Evolutionary conservation across 2,888 invertebrate species (phyloP), one percentile per base, ranked within the genome.

Genomic region (Catocala sponsa): DNA sequence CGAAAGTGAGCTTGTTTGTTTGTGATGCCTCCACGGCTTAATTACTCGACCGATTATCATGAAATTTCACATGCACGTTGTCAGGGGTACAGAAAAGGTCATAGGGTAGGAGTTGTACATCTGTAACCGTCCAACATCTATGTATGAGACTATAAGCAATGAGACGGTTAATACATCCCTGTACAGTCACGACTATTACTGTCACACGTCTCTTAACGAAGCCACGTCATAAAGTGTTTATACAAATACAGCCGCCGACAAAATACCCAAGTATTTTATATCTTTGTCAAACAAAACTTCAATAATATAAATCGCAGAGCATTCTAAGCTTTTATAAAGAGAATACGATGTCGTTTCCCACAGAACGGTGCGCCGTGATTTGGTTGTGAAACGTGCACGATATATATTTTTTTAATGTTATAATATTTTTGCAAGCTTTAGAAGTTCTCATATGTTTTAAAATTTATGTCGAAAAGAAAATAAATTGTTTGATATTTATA

Each of bases 231-330:
- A 68, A 71, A 71, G 48, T 46, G 63, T 49, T 71, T 61, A 54
- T 12, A 59, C 41, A 64, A 65, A 66, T 64, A 74, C 59, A 66
- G 49, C 56, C 72, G 49, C 60, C 60, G 42, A 61, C 75, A 63
- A 32, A 64, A 62, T 46, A 47, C 47, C 74, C 55, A 51, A 70
- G 54, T 48, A 55, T 56, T 71, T 72, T 63, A 71, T 75, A 56
- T 67, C 61, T 75, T 71, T 75, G 63, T 63, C 25, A 55, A 63
- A 65, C 61, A 60, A 58, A 64, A 63, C 58, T 78, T 69, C 64
- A 56, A 74, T 75, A 68, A 75, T 78, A 63, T 60, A 60, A 59
- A 68, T 53, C 41, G 63, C 52, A 57, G 59, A 65, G 65, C 72
- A 61, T 71, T 70, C 55, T 62, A 50, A 57, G 47, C 63, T 66